Base-by-base conservation (phyloP, 2,888 invertebrate genomes). In the Dryadula phaetusa region DNA sequence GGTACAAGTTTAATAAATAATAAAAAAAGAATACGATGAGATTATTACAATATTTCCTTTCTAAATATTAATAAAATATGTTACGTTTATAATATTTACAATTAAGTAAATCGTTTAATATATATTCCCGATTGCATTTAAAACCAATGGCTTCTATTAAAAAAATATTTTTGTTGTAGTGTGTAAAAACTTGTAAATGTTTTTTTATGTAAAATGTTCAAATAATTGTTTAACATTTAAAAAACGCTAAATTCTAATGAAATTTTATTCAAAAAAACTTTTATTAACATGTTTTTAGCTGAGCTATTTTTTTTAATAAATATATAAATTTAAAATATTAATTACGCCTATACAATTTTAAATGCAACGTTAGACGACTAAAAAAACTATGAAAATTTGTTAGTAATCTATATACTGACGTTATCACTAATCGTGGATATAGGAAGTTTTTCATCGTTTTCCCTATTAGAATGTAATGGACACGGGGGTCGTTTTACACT, bases 361-460 rank as follows among this genome's bases (percentile, higher is more conserved):
- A 10, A 49, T 28, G 49, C 49, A 49, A 49, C 25, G n/a, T 28
- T 49, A 49, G 25, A 49, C 12, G 3, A 28, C 0, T 28, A 56
- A 7, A 22, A 22, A 22, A 56, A n/a, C 8, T 25, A 56, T 56
- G 0, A n/a, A 22, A 12, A n/a, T 34, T 14, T n/a, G 18, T 22
- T n/a, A 7, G 0, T 22, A 4, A 16, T 64, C 77, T 87, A 90
- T 77, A 90, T 87, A 73, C 91, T 91, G 69, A 91, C 82, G 67
- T 88, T 90, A 74, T 90, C 91, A 70, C 90, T 88, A 66, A 90
- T 88, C 5, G 88, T 91, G 2, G 88, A 74, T 69, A 91, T 85
- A 47, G 82, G 81, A 28, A 72, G 65, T 49, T 76, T 72, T 20
- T 75, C 69, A 42, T 80, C 75, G 49, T 79, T 79, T 4, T 80